Base-by-base conservation (phyloP, 2,888 invertebrate genomes). In the Creontiades dilutus region DNA sequence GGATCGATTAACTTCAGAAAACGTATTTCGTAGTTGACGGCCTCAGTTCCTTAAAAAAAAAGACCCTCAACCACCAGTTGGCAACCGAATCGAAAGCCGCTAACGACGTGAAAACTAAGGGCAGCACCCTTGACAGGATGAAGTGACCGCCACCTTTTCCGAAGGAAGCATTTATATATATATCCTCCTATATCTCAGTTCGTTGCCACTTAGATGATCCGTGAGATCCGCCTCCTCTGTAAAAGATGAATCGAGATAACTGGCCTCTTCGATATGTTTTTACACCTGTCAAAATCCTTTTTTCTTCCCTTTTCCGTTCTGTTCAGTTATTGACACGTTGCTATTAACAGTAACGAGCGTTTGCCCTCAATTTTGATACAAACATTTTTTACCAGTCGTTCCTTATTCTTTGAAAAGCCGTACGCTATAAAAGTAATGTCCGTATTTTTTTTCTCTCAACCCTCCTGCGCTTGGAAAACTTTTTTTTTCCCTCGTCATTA, bases 281-380 rank as follows among this genome's bases (percentile, higher is more conserved):
- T 85, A 85, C 61, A 85, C 85, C 85, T 85, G 85, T 85, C 85
- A 85, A 57, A 55, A 16, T 13, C 57, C 28, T 57, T 84, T 23
- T 84, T 55, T 48, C 55, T 57, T 57, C 23, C 28, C 57, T 85
- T 23, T 68, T 19, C 68, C 11, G n/a, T 68, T 68, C 68, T 14
- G 52, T 82, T 82, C 82, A 82, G 48, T 47, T 82, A 27, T 82
- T 82, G 48, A 68, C 68, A 82, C 57, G 85, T 57, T 85, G 61
- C 57, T 85, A 85, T 85, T 61, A 84, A 85, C 85, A 57, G 85
- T 61, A 55, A 55, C 37, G 61, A 57, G 57, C 61, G 85, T 85
- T 85, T 85, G 85, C 85, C 85, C 57, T 61, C 61, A 37, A 57
- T 85, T 85, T 28, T 61, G 37, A 57, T 85, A 27, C 82, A 46